These are phyloP conservation scores for Epistrophe grossulariae DNA, from an alignment of 2,888 invertebrate genomes.

Conservation along the genomic window DNA sequence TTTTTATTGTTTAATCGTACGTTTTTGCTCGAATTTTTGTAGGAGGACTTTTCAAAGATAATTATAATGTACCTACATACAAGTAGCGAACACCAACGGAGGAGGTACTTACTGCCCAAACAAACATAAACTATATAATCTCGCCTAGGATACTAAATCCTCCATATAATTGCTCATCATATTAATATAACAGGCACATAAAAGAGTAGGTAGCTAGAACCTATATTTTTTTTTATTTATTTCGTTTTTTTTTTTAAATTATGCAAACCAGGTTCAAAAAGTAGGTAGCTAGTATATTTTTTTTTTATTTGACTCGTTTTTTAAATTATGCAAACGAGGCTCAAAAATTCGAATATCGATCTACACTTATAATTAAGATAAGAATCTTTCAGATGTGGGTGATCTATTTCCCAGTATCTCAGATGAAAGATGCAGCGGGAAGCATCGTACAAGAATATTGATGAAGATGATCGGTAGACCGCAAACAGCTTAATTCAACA, in stretches of 20 bases:
- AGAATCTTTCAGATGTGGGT: slow-evolving; percentile 20
- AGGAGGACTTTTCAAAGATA: slow-evolving; percentile 41
- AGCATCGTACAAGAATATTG: slow-evolving; percentile 21
- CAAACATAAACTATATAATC: slow-evolving; percentile 9
- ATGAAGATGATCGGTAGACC: slow-evolving; percentile 55
- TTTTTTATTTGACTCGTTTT: background rate
- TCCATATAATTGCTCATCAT: slow-evolving; percentile 52
- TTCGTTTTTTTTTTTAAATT: slow-evolving; percentile 11
- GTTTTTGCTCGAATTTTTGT: background rate
- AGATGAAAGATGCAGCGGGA: background rate
- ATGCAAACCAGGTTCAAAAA: slow-evolving; percentile 62
- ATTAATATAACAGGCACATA: slow-evolving; percentile 13
- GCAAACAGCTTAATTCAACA: slow-evolving; percentile 57
- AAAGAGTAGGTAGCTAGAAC: background rate
- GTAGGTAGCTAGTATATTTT: background rate
- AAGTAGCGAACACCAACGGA: background rate
- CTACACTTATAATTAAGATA: slow-evolving; percentile 12
- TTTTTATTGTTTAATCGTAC: slow-evolving; percentile 12
- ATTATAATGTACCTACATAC: slow-evolving; percentile 27
- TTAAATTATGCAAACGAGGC: slow-evolving; percentile 67
- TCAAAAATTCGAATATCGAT: slow-evolving; percentile 29
- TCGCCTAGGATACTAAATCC: slow-evolving; percentile 7
- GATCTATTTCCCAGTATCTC: slow-evolving; percentile 55
- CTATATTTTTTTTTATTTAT: background rate
- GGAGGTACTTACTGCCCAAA: background rate